Conservation (phyloP, 2,113 vertebrate species). For the Archocentrus centrarchus region DNA sequence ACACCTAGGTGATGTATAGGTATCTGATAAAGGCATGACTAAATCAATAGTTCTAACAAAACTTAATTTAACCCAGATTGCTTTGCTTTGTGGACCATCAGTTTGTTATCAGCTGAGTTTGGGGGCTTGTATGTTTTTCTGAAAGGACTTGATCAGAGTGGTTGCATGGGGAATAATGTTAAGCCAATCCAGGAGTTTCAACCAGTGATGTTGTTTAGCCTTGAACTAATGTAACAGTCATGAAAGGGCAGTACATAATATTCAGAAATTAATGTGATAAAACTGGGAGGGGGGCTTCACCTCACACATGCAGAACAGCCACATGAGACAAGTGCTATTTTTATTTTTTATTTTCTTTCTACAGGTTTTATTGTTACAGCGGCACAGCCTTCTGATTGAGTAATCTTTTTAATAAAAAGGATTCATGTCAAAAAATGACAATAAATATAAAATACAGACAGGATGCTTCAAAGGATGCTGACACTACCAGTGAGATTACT, state of each 20-base stretch:
- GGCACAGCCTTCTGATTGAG: background rate
- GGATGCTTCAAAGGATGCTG: rapidly evolving
- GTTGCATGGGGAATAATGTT: background rate
- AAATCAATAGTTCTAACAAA: conserved; percentile 60
- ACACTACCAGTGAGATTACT: background rate
- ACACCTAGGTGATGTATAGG: conserved; percentile 55
- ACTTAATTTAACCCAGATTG: conserved; percentile 59
- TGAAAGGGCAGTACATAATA: conserved; percentile 26
- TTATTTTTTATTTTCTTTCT: conserved; percentile 4
- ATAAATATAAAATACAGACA: background rate
- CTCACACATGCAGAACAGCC: conserved; percentile 18
- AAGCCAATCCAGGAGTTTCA: background rate
- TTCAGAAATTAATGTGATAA: conserved; percentile 48
- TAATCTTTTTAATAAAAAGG: background rate
- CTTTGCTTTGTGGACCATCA: background rate
- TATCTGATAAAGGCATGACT: conserved; percentile 57
- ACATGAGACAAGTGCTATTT: conserved; percentile 7
- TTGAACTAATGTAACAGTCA: background rate
- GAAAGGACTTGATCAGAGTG: background rate
- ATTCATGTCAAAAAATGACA: background rate
- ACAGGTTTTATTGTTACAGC: background rate
- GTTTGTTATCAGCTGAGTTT: conserved; percentile 29
- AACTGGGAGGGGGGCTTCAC: conserved; percentile 25
- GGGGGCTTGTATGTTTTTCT: background rate
- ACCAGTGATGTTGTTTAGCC: background rate